Evolutionary conservation across 1,140 invertebrate species (phyloP), one percentile per base, ranked within the genome.

Genomic region (Hormaphis cornu): DNA sequence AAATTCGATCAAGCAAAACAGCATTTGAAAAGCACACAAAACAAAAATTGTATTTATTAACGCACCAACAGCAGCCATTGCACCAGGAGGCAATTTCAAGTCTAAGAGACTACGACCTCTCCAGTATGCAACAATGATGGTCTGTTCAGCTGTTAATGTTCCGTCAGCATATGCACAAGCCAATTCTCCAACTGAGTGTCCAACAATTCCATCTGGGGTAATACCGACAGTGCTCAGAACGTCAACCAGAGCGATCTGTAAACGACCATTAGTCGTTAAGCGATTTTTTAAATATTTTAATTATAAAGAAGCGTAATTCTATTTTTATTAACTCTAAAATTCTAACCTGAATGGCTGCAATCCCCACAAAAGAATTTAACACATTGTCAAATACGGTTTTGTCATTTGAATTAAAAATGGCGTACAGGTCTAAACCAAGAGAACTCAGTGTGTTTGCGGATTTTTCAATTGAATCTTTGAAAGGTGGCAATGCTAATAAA

Each of bases 141-240:
- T 90, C 79, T 95, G 86, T 76, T 93, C 88, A 3, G 85, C 83
- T 9, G 89, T 91, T 70, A 94, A 81, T 66, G 87, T 88, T 2
- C 89, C 89, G 79, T 95, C 92, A 40, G 89, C 90, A 80, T 95
- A 95, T 20, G 87, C 89, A 79, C 91, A 95, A 4, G 89, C 91
- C 22, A 92, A 77, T 79, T 92, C 89, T 26, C 90, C 90, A 1
- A 90, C 89, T n/a, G 91, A 93, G 76, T 95, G 91, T 4, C 86
- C 92, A 74, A 95, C 85, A 53, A 95, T 88, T 42, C 87, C 89
- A 78, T 95, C 90, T 5, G 87, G 85, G 69, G 87, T 82, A 20
- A 96, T 82, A 18, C 86, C 87, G 70, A 95, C 72, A 3, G 80
- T 76, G 35, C 78, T 82, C 22, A 96, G 76, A 1, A 91, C 74